Percentiles rank a stretch among this genome's conserved stretches.
These are phyloP conservation scores for Acanthosepion pharaonis DNA, from an alignment of 2,888 invertebrate genomes.

Conservation along the genomic window DNA sequence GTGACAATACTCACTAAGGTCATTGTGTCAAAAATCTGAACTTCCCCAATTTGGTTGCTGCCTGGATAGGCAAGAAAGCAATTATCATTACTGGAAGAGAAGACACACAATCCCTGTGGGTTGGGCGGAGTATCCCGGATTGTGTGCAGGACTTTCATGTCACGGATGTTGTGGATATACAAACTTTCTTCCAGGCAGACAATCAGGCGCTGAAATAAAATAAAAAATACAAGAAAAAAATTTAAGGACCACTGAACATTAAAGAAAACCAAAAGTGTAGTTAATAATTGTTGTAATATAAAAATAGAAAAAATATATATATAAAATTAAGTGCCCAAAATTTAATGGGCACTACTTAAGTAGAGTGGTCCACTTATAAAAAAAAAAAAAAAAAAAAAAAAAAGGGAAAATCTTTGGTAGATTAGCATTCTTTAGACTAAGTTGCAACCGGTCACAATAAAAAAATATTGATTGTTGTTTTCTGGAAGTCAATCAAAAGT, in stretches of 20 bases:
- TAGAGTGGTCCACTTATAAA: too few relatives aligned
- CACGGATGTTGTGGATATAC: conserved; percentile 96
- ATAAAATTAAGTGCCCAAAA: too few relatives aligned
- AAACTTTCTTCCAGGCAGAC: conserved; percentile 98
- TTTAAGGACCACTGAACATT: background rate
- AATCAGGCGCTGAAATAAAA: conserved; percentile 84
- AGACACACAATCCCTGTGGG: conserved; percentile 91
- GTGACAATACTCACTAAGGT: conserved; percentile 81
- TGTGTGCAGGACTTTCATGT: conserved; percentile 98
- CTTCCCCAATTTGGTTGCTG: conserved; percentile 92
- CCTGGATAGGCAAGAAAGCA: conserved; percentile 98
- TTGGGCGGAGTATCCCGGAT: conserved; percentile 98
- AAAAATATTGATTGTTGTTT: too few relatives aligned
- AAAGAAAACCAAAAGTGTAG: background rate
- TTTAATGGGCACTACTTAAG: too few relatives aligned
- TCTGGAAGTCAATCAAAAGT: too few relatives aligned
- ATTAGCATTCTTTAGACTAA: too few relatives aligned
- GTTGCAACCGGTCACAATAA: too few relatives aligned
- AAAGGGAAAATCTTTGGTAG: too few relatives aligned
- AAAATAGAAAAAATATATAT: background rate
- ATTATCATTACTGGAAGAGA: conserved; percentile 90
- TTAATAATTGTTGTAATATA: background rate
- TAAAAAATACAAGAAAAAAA: conserved; percentile 45
- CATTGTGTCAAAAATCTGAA: conserved; percentile 94
- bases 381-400: too few relatives aligned